Percentiles rank a stretch among this genome's conserved stretches.
These are phyloP conservation scores for Hypocryptadius cinnamomeus DNA, from an alignment of 2,113 vertebrate species.

Conservation along the genomic window DNA sequence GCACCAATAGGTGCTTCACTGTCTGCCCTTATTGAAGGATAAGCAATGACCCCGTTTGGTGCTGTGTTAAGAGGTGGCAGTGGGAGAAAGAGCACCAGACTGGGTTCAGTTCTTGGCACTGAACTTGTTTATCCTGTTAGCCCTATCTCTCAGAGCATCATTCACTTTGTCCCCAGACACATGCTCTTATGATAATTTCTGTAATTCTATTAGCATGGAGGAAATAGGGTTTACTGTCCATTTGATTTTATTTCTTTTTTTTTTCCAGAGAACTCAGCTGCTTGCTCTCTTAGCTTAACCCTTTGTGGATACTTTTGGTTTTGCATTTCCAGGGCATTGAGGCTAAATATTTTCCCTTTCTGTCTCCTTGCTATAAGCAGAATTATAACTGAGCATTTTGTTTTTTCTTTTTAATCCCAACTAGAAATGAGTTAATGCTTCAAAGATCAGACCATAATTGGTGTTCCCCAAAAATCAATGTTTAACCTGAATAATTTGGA, in stretches of 20 bases:
- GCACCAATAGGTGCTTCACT: not conserved
- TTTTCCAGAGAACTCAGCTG: not conserved
- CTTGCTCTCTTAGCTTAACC: conserved; percentile 32
- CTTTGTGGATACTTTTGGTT: not conserved
- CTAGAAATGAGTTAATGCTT: not conserved
- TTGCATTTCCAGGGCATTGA: not conserved
- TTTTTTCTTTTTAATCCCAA: not conserved
- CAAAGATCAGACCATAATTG: not conserved
- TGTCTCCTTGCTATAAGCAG: not conserved
- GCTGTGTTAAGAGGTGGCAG: not conserved
- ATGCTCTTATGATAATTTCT: conserved; percentile 49
- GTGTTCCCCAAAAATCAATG: not conserved
- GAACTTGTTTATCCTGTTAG: conserved; percentile 30
- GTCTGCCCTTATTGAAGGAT: not conserved
- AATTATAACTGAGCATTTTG: not conserved
- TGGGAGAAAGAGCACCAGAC: not conserved
- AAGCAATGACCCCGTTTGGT: not conserved
- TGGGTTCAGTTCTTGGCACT: not conserved
- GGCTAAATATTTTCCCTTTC: not conserved
- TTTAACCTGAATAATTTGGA: not conserved
- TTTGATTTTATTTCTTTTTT: conserved; percentile 15
- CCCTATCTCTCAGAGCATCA: not conserved
- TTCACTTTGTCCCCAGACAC: conserved; percentile 12
- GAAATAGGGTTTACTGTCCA: conserved; percentile 42
- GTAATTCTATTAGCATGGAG: conserved; percentile 45